Evolutionary conservation across 2,113 vertebrate species (phyloP), one percentile per base, ranked within the genome.

Genomic region (Alligator mississippiensis): DNA sequence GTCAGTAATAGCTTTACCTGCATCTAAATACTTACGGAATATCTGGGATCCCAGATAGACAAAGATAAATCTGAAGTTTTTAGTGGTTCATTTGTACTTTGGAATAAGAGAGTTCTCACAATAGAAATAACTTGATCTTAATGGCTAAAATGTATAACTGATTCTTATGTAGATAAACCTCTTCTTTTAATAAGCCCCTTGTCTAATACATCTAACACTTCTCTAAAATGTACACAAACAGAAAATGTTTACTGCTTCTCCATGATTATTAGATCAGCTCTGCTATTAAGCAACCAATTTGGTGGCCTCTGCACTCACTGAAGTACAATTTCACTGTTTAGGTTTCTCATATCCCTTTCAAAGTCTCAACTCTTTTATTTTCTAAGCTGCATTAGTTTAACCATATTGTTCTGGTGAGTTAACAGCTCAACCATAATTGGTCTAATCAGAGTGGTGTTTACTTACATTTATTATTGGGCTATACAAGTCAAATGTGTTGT

Each of bases 1-100:
- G 58, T 1, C 0, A 30, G 7, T 34, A 80, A 87, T 11, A 17
- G 27, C 17, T 62, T 81, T 85, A 79, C 70, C 75, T 77, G 12
- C n/a, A 93, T 62, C 75, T 38, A 55, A 38, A 47, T 1, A 61
- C 75, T 3, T 62, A 27, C 14, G 61, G 77, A 16, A 6, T 76
- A 28, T n/a, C 88, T 47, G 2, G 70, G 55, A 80, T 34, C 72
- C 25, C 80, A 78, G 80, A 25, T 17, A 76, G 30, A 79, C 77
- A 34, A 68, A 94, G 57, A 88, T 22, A 82, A 90, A 90, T 30
- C 82, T 30, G 84, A 81, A 72, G 4, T 34, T 24, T 24, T 72
- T 47, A 38, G 34, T 72, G 70, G 47, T 55, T 82, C 80, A 38
- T 92, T 74, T 60, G 66, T 25, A 5, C 9, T 63, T 55, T 0